These are phyloP conservation scores for Babyrousa celebensis DNA, from an alignment of 2,797 vertebrate genomes.

Conservation along the genomic window DNA sequence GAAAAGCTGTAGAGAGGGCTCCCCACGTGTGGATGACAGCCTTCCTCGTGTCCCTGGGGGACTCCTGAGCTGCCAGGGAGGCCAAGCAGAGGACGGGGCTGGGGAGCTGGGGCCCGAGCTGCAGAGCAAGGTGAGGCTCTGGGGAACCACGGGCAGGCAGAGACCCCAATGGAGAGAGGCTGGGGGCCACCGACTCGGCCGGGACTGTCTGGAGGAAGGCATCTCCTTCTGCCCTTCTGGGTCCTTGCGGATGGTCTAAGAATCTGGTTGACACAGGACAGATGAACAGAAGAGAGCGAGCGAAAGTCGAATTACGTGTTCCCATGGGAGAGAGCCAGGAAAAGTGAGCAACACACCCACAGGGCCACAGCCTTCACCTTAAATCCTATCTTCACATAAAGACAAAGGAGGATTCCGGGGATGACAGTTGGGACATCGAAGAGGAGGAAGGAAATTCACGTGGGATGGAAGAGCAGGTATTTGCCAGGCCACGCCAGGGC, in stretches of 20 bases:
- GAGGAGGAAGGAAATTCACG: neutral
- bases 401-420: neutral
- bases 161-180: accelerated
- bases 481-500: neutral
- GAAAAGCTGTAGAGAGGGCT: neutral
- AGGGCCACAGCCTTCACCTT: neutral
- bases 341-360: neutral
- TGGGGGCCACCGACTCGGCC: accelerated
- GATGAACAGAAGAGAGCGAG: neutral
- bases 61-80: neutral
- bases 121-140: accelerated
- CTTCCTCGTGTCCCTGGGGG: neutral
- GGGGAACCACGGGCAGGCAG: accelerated
- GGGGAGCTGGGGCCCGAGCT: neutral
- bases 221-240: neutral
- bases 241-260: neutral
- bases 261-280: neutral
- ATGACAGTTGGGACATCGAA: too few species aligned
- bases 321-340: neutral
- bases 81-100: neutral
- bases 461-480: neutral
- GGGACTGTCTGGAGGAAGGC: neutral
- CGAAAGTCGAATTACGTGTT: neutral
- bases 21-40: neutral
- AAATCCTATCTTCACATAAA: neutral